Conservation (phyloP, 2,797 vertebrate genomes). For the Scyliorhinus canicula region DNA sequence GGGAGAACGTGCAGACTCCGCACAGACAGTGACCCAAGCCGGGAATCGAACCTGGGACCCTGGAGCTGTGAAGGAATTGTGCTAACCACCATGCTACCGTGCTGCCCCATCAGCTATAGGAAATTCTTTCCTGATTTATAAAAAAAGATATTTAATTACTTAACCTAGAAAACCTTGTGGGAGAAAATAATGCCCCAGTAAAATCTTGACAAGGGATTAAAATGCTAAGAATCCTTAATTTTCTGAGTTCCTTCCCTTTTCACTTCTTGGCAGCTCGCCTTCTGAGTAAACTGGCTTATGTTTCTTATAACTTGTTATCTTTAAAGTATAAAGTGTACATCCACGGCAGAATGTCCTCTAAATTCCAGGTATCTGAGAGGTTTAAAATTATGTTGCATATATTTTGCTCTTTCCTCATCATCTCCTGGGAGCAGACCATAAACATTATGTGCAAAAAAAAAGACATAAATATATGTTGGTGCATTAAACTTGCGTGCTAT, state of each 20-base stretch:
- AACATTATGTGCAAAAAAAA: not conserved
- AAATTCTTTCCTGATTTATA: not conserved
- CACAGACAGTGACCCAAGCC: too few relatives aligned
- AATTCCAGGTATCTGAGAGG: not conserved
- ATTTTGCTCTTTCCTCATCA: not conserved
- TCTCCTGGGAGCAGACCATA: not conserved
- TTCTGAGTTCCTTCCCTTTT: not conserved
- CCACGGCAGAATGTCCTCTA: not conserved
- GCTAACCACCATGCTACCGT: too few relatives aligned
- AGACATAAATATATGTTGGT: not conserved
- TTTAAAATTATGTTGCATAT: not conserved
- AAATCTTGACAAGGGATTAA: not conserved
- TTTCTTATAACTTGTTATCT: not conserved
- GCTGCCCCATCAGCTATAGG: not conserved
- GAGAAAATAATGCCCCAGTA: not conserved
- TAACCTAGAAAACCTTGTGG: not conserved
- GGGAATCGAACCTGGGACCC: too few relatives aligned
- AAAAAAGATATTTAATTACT: not conserved
- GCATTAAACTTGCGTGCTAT: not conserved
- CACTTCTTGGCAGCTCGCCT: not conserved
- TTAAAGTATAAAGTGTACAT: not conserved
- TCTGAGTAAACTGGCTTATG: not conserved
- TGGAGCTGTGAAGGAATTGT: too few relatives aligned
- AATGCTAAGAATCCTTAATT: not conserved
- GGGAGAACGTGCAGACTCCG: too few relatives aligned